Evolutionary conservation across 2,888 invertebrate species (phyloP).

Genomic region (Ptilodon capucinus): DNA sequence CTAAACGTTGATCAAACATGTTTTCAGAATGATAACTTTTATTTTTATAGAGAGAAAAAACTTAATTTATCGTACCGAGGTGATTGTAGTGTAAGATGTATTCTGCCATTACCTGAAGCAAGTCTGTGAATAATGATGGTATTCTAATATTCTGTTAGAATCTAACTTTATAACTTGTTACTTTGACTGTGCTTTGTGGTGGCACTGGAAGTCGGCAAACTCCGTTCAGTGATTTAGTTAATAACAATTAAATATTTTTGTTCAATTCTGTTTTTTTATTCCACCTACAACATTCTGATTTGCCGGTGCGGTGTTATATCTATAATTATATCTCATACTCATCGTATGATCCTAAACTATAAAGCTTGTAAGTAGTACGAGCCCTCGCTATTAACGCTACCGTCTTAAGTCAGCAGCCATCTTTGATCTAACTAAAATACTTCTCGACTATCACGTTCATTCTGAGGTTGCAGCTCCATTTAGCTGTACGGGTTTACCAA

Average conservation of each 20-base stretch:
- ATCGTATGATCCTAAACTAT: too few relatives aligned
- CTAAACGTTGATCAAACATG: slow-evolving; percentile 35
- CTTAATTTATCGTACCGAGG: slow-evolving; percentile 47
- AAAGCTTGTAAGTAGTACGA: too few relatives aligned
- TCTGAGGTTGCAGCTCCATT: too few relatives aligned
- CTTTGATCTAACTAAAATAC: too few relatives aligned
- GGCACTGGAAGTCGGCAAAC: slow-evolving; percentile 62
- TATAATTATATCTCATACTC: too few relatives aligned
- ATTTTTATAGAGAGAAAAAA: slow-evolving; percentile 42
- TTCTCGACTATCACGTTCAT: too few relatives aligned
- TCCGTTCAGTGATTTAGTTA: slow-evolving; percentile 75
- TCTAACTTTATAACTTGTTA: slow-evolving; percentile 41
- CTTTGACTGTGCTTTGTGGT: slow-evolving; percentile 61
- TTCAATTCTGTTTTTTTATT: slow-evolving; percentile 49
- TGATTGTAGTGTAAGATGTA: slow-evolving; percentile 63
- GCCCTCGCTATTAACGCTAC: too few relatives aligned
- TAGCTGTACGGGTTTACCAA: too few relatives aligned
- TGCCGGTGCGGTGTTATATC: too few relatives aligned
- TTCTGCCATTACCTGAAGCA: slow-evolving; percentile 63
- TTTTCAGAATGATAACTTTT: slow-evolving; percentile 35
- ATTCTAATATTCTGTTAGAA: slow-evolving; percentile 29
- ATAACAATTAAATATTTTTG: slow-evolving; percentile 74
- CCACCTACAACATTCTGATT: neutral
- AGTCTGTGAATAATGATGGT: slow-evolving; percentile 69
- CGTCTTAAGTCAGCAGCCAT: too few relatives aligned